Base-by-base conservation (phyloP, 2,797 vertebrate species). In the Acanthurus tractus region DNA sequence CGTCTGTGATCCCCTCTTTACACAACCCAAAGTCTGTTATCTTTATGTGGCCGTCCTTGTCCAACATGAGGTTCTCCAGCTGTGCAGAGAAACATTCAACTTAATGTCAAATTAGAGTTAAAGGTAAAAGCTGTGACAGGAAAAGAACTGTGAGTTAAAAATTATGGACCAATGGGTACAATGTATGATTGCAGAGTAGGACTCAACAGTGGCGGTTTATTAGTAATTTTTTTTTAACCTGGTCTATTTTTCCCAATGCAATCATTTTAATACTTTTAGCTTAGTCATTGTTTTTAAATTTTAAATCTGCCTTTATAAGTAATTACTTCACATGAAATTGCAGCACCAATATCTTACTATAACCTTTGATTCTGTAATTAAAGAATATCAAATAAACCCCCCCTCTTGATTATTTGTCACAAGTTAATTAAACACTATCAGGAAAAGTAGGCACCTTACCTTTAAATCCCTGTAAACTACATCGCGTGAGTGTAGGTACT, bases 21-120 rank as follows among this genome's bases (percentile, higher is more conserved):
- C 98, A 99, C 15, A 99, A 93, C n/a, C 98, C 98, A 0, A 99
- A 99, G 86, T 99, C 98, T 0, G 98, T 98, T 88, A 99, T 98
- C 84, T 98, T 99, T 88, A 99, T 97, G 92, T 99, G 98, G 1
- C 98, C 98, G 0, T 98, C 98, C 76, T 98, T 98, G 84, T 99
- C 97, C 90, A 99, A 91, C 97, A 99, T 97, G 34, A 99, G 97
- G 78, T 99, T 99, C 88, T 99, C 97, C 93, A 99, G 95, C 97
- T 99, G 89, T 79, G 25, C 8, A 20, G 38, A 38, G 9, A 72
- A 69, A 83, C 6, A 78, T 14, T 67, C n/a, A 55, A 48, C 59
- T 59, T 9, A 79, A 15, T 75, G 1, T 61, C 25, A 73, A 63
- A 76, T 64, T 22, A 4, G 17, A 8, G 17, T 48, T 15, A 18